phyloP scores from a whole-genome alignment of 2,113 vertebrate genomes.

The Recurvirostra avosetta region DNA sequence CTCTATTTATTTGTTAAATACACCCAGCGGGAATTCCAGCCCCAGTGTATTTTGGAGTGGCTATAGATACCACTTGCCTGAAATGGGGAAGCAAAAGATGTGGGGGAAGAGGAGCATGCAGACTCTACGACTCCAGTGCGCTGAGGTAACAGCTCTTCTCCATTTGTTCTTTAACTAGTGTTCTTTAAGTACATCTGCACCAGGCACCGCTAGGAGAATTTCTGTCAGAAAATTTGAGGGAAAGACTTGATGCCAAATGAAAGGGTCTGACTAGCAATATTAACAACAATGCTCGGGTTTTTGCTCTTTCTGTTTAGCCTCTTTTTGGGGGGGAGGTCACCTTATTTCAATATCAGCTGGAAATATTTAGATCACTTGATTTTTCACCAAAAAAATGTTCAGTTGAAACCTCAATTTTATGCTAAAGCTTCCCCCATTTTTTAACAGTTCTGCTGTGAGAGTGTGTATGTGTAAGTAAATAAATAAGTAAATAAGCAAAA shows the following conservation, averaged over 20 bases:
- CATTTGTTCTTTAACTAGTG: fast-evolving
- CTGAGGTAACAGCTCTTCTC: conserved; percentile 80
- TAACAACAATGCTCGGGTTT: neutral
- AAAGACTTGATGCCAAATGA: neutral
- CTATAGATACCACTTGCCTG: conserved; percentile 90
- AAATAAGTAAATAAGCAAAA: neutral
- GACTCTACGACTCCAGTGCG: conserved; percentile 86
- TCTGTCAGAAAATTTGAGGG: neutral
- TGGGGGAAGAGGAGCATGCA: conserved; percentile 86
- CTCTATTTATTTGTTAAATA: neutral
- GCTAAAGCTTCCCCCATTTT: neutral
- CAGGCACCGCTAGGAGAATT: neutral
- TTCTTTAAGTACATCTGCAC: neutral
- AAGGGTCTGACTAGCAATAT: neutral
- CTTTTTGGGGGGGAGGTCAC: fast-evolving
- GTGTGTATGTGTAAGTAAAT: neutral
- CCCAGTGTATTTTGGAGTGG: conserved; percentile 90
- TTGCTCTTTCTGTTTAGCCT: neutral
- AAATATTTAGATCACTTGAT: neutral
- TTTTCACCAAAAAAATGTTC: neutral
- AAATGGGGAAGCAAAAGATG: conserved; percentile 89
- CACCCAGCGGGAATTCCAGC: conserved; percentile 90
- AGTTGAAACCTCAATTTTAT: neutral
- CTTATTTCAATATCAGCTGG: neutral
- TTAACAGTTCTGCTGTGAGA: neutral